Base-by-base conservation (phyloP, 1,140 invertebrate genomes). In the Prorops nasuta region DNA sequence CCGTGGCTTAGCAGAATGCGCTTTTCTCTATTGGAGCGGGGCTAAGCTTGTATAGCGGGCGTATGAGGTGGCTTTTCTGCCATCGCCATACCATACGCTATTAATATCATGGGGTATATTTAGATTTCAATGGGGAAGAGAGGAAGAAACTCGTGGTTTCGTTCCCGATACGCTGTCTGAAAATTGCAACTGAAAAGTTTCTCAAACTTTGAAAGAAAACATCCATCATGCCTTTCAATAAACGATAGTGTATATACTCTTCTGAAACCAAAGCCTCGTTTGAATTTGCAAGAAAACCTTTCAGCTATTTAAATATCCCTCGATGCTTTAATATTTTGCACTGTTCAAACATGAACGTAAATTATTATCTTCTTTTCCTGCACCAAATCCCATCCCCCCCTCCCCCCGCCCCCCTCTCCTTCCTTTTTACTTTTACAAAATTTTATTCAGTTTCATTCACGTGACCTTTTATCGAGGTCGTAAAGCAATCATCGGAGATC, bases 21-120 rank as follows among this genome's bases (percentile, higher is more conserved):
- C 49, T 49, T 59, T 58, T 51, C 56, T 52, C 49, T 49, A 56
- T 48, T 44, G 28, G 35, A 17, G 15, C 7, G 18, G n/a, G 49
- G 37, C 24, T 48, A 44, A 19, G 54, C 37, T 34, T 28, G 44
- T 19, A 45, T 59, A 50, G 55, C 41, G 46, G 43, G 51, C 59
- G 47, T 64, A 59, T 56, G 48, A 57, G 52, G 50, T 41, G 45
- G 54, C 48, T 50, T 58, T 54, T 62, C 45, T 58, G 60, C 55
- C 55, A 55, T 38, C 37, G 58, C 52, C 56, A 54, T 50, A 59
- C 57, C 51, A 58, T 65, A 61, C 48, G 58, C 71, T 73, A 73
- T 73, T 70, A 71, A 73, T 73, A 73, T 64, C 65, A 53, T 48
- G 54, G 54, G 57, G 58, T 73, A 73, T 72, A 73, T 72, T 73